These are phyloP conservation scores for Platyscelio sp. DNA, from an alignment of 2,888 invertebrate genomes.

Conservation along the genomic window DNA sequence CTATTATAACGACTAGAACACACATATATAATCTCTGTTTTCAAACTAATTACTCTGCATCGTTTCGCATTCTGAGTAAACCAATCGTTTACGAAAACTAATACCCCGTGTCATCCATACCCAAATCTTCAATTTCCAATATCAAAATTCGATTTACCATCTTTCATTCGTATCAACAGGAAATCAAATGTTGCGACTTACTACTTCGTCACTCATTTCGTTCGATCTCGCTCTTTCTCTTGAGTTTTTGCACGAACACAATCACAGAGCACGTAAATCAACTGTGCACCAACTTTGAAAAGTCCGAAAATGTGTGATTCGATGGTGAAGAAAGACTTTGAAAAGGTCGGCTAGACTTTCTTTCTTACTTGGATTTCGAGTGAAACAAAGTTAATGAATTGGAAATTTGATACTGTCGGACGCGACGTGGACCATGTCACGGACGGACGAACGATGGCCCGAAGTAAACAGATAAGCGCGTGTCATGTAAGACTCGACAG, in stretches of 20 bases:
- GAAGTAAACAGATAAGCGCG: slow-evolving; percentile 52
- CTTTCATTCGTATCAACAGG: not conserved
- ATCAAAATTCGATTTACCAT: not conserved
- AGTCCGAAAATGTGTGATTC: too few relatives aligned
- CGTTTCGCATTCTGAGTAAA: not conserved
- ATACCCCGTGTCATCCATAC: not conserved
- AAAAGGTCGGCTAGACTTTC: too few relatives aligned
- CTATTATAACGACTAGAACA: too few relatives aligned
- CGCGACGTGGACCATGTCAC: not conserved
- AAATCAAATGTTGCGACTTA: slow-evolving; percentile 32
- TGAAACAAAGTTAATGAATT: not conserved
- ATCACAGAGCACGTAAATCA: slow-evolving; percentile 35
- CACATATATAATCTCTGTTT: too few relatives aligned
- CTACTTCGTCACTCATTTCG: slow-evolving; percentile 12
- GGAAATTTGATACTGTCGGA: not conserved
- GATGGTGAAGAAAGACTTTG: too few relatives aligned
- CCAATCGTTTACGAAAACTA: slow-evolving; percentile 11
- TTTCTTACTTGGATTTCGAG: too few relatives aligned
- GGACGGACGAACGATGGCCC: slow-evolving; percentile 3
- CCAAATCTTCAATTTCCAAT: not conserved
- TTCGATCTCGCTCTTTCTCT: not conserved
- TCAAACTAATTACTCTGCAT: slow-evolving; percentile 14
- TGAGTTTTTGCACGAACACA: slow-evolving; percentile 30
- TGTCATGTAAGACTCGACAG: slow-evolving; percentile 78
- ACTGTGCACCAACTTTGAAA: slow-evolving; percentile 11